Base-by-base conservation (phyloP, 2,888 invertebrate species). In the Nomada ruficornis region DNA sequence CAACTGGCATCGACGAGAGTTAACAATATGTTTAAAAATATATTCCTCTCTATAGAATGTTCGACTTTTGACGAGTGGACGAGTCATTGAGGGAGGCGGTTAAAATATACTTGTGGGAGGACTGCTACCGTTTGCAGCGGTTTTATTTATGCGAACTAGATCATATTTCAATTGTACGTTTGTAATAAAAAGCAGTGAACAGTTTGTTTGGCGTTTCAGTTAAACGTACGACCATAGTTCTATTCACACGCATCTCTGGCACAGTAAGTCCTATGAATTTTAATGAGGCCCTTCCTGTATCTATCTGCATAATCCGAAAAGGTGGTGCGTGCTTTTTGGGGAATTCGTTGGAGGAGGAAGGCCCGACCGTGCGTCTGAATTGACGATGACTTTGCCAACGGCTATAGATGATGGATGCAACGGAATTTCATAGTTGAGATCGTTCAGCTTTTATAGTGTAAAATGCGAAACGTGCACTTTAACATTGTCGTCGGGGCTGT, bases 21-120 rank as follows among this genome's bases (percentile, higher is more conserved):
- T 36, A 36, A 36, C 60, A 52, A 52, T 23, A 29, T 1, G 70
- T 59, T 44, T 70, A 59, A 70, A 70, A 70, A 70, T 70, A 70
- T 20, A 44, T 10, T 15, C 29, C 4, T 15, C 59, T 50, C 29
- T 11, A 20, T 70, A n/a, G 47, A 18, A 44, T 44, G 42, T n/a
- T 26, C 44, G 57, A 2, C 11, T 44, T 23, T 2, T 1, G 4
- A 47, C 9, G n/a, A 15, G 1, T 4, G n/a, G 47, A 59, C 29
- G 59, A 70, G 29, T 70, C 29, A 70, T 44, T 10, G 0, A 26
- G 10, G 47, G 9, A 20, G 29, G 47, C 20, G 42, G 18, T 55
- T 55, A 29, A 29, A 29, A 36, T 36, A 36, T 36, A 36, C 36
- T 7, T 36, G 36, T 5, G 36, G 36, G 36, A 36, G 1, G 36